These are phyloP conservation scores for Ceryle rudis DNA, from an alignment of 2,797 vertebrate species.

Conservation along the genomic window DNA sequence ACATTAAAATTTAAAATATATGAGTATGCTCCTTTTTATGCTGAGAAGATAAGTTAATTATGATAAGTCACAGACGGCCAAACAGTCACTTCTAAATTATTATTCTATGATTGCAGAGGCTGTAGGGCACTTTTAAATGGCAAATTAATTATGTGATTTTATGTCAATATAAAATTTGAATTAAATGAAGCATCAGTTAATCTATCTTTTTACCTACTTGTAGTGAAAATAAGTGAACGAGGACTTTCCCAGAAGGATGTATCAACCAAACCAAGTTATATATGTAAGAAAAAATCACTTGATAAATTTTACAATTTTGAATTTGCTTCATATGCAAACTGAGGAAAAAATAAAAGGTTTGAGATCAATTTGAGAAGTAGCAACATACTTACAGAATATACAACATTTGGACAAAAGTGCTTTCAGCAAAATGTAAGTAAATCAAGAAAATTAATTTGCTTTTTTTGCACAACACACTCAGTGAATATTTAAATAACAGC, in stretches of 20 bases:
- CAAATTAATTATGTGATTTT: slow-evolving; percentile 48
- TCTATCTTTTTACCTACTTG: not conserved
- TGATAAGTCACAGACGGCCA: not conserved
- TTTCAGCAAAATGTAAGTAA: not conserved
- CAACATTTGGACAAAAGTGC: not conserved
- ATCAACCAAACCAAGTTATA: not conserved
- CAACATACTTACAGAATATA: not conserved
- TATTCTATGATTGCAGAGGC: not conserved
- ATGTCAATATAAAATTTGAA: slow-evolving; percentile 34
- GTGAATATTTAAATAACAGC: not conserved
- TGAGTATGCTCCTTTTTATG: not conserved
- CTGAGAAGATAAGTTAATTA: slow-evolving; percentile 1
- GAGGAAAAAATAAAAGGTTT: not conserved
- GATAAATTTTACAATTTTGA: not conserved
- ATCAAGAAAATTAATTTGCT: not conserved
- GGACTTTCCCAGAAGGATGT: not conserved
- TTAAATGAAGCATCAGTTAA: slow-evolving; percentile 8
- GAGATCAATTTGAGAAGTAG: not conserved
- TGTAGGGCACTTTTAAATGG: not conserved
- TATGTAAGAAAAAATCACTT: not conserved
- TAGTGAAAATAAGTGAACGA: not conserved
- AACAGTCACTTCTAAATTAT: not conserved
- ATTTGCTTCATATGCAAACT: not conserved
- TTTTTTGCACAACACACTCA: not conserved
- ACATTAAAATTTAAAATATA: not conserved